Evolutionary conservation across 2,888 invertebrate genomes (phyloP).

Genomic region (Trachelus tabidus): DNA sequence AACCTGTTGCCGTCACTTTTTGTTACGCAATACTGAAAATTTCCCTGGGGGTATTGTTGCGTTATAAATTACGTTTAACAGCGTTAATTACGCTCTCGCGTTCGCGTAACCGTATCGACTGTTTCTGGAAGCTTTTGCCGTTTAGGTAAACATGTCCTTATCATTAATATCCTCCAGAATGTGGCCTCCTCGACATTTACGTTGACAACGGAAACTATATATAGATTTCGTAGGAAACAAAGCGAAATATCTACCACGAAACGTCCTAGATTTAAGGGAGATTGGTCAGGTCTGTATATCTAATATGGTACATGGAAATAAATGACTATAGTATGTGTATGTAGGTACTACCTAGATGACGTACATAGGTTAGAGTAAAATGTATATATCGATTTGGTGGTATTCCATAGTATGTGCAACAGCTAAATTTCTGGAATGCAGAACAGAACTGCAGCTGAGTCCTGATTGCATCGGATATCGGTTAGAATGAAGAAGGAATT

Average conservation of each 20-base stretch:
- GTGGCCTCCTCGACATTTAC: neutral
- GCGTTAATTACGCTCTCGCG: neutral
- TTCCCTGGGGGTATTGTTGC: neutral
- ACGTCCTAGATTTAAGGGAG: slow-evolving; percentile 7
- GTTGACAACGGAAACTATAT: neutral
- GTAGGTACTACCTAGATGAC: too few relatives aligned
- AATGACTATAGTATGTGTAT: too few relatives aligned
- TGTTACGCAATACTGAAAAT: neutral
- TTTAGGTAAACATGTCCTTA: neutral
- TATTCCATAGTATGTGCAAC: neutral
- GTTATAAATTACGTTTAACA: neutral
- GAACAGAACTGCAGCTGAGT: slow-evolving; percentile 4
- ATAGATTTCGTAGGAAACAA: neutral
- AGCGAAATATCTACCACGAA: neutral
- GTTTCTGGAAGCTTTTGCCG: neutral
- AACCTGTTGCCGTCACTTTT: neutral
- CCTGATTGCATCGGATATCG: slow-evolving; percentile 16
- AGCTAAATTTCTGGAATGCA: neutral
- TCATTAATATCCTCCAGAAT: neutral
- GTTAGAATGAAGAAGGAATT: neutral
- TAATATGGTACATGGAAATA: too few relatives aligned
- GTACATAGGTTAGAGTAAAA: neutral
- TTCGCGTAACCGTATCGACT: neutral
- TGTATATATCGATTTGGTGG: slow-evolving; percentile 15
- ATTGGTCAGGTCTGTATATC: neutral